Percentiles rank a stretch among this genome's conserved stretches.
phyloP scores from a whole-genome alignment of 2,888 invertebrate genomes.

The Meliscaeva auricollis region DNA sequence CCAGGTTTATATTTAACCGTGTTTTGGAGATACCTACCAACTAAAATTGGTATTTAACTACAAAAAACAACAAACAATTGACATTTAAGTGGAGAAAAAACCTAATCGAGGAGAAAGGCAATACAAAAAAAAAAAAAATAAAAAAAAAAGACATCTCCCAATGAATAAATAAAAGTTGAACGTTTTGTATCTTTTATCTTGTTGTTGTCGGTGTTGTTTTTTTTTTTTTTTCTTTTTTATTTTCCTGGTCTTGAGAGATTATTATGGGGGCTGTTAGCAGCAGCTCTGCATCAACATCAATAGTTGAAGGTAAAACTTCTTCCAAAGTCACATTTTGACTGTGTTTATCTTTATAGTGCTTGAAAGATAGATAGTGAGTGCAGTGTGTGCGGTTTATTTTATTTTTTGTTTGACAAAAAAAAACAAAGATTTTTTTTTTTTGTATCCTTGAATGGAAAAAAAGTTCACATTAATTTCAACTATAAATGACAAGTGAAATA shows the following conservation, averaged over 20 bases:
- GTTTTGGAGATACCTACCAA: constrained; percentile 17
- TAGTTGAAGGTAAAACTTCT: constrained; percentile 35
- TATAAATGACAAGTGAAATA: constrained; percentile 18
- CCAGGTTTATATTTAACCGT: constrained; percentile 21
- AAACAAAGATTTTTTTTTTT: background rate
- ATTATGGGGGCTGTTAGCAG: constrained; percentile 25
- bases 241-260: background rate
- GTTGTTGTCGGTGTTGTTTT: too few relatives aligned
- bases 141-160: constrained; percentile 23
- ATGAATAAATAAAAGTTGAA: constrained; percentile 66
- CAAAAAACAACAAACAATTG: constrained; percentile 55
- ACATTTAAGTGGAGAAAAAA: constrained; percentile 47
- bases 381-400: constrained; percentile 10
- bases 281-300: constrained; percentile 4
- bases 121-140: background rate
- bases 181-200: constrained; percentile 28
- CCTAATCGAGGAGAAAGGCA: constrained; percentile 62
- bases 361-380: background rate
- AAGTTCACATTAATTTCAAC: background rate
- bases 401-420: background rate
- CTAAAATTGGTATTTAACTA: constrained; percentile 15
- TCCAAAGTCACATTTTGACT: constrained; percentile 37
- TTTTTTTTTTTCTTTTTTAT: background rate
- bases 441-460: constrained; percentile 13
- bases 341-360: constrained; percentile 22